Evolutionary conservation across 2,113 vertebrate species (phyloP), one percentile per base, ranked within the genome.

Genomic region (Leucoraja erinaceus): DNA sequence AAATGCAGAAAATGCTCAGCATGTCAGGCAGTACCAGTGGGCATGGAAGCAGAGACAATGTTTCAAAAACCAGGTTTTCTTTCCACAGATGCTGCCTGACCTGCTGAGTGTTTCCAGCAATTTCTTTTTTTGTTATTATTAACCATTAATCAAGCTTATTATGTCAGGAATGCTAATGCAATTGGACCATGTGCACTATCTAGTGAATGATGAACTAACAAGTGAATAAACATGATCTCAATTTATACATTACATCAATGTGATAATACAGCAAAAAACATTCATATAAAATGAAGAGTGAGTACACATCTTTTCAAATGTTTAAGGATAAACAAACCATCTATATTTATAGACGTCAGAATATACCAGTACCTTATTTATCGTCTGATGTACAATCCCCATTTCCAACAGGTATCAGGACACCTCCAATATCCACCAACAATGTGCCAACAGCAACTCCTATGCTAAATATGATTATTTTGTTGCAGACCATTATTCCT

Each of bases 351-450:
- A 68, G 38, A 75, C 31, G 25, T 93, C 22, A 76, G 9, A 93
- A 54, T 47, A 59, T 68, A 56, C 25, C 31, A 22, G 3, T 97
- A 99, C 99, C 98, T 97, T 97, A 93, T 94, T 93, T 93, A 99
- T 97, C 11, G 96, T 97, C 92, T 93, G 95, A 77, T 93, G 0
- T 93, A 99, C 96, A 22, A 99, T 4, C 18, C n/a, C 88, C 63
- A 93, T 98, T 94, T 93, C 98, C 99, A 54, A 98, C 63, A 0
- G 98, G 98, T 93, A 99, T 97, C 0, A 99, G 96, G 93, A 97
- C 31, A 11, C 97, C 97, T 93, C 99, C 99, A 0, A 99, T 93
- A 93, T 98, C 68, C 83, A 97, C 97, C 93, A 98, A 66, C 8
- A 95, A 74, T 0, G 93, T 97, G 1, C 98, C 97, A 0, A 98